Conservation (phyloP, 2,113 vertebrate genomes). For the Caloenas nicobarica region DNA sequence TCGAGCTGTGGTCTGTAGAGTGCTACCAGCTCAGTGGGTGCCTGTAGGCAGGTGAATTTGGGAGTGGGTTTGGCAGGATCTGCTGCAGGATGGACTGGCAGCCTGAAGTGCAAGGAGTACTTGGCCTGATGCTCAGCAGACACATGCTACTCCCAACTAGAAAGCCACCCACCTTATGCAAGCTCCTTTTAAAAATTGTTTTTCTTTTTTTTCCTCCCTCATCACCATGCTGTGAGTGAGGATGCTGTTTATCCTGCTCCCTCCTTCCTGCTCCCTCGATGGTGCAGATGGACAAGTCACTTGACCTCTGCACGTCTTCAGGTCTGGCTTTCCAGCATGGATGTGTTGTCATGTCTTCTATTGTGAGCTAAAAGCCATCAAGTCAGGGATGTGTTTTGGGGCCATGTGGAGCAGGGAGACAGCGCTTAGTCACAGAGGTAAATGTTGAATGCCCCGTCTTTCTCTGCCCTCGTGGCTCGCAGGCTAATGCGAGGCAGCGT, state of each 20-base stretch:
- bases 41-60: neutral
- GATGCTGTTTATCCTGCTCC: neutral
- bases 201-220: fast-evolving
- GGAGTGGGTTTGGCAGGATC: neutral
- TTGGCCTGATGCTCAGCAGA: neutral
- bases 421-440: neutral
- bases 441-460: neutral
- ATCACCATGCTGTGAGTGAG: neutral
- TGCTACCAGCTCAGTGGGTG: neutral
- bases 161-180: neutral
- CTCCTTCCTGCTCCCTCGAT: neutral
- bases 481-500: neutral
- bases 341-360: neutral
- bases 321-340: neutral
- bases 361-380: neutral
- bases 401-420: neutral
- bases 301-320: neutral
- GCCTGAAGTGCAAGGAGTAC: neutral
- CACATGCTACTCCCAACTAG: fast-evolving
- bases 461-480: neutral
- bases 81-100: neutral
- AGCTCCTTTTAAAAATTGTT: neutral
- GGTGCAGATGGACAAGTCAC: neutral
- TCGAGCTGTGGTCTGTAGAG: fast-evolving
- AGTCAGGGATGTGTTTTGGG: neutral